phyloP scores from a whole-genome alignment of 2,113 vertebrate species.

The Dolichallabes microphthalmus region DNA sequence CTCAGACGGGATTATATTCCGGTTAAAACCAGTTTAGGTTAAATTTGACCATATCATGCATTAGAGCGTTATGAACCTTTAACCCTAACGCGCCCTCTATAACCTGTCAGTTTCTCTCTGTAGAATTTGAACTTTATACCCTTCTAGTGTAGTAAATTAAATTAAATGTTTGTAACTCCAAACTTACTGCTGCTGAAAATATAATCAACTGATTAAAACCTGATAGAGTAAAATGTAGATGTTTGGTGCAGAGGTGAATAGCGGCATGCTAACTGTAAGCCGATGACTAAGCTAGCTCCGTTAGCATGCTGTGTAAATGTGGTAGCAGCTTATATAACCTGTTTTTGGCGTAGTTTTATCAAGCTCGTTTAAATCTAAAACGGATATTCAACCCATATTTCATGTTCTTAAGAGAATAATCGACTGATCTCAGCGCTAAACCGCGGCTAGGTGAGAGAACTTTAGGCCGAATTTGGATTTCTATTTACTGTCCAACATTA shows the following conservation, averaged over 20 bases:
- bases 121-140: too few species aligned
- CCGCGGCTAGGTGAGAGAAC: background rate
- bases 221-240: background rate
- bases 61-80: background rate
- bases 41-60: background rate
- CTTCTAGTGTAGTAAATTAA: too few species aligned
- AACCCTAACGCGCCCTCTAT: background rate
- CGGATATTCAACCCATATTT: background rate
- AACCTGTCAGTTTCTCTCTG: background rate
- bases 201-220: background rate
- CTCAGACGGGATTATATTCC: background rate
- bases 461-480: background rate
- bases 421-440: background rate
- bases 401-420: background rate
- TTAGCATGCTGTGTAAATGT: background rate
- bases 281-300: constrained; percentile 15
- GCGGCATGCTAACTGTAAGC: background rate
- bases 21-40: background rate
- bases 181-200: too few species aligned
- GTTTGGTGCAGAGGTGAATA: background rate
- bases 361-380: background rate
- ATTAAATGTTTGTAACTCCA: background rate
- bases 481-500: background rate
- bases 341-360: background rate
- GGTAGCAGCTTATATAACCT: background rate